Percentiles rank a stretch among this genome's conserved stretches.
phyloP scores from a whole-genome alignment of 2,888 invertebrate genomes.

The Diploptera punctata region DNA sequence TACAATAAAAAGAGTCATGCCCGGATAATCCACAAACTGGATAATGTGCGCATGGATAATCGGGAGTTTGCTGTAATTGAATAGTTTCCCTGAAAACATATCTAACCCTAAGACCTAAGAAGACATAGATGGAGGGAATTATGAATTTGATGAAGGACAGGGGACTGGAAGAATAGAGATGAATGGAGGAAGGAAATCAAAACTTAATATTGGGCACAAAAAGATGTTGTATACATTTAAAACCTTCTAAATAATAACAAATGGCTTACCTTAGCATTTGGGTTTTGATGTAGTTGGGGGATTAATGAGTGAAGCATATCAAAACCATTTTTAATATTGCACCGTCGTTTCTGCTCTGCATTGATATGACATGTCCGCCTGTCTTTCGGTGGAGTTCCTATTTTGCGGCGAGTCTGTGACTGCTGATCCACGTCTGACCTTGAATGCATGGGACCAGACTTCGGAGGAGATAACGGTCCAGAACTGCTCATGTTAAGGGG shows the following conservation, averaged over 20 bases:
- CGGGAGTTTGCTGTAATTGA: too few relatives aligned
- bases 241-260: not conserved
- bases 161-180: too few relatives aligned
- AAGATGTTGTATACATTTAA: too few relatives aligned
- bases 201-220: too few relatives aligned
- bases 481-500: constrained; percentile 30
- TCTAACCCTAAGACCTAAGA: too few relatives aligned
- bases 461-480: constrained; percentile 47
- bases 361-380: constrained; percentile 74
- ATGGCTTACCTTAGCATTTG: constrained; percentile 77
- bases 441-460: constrained; percentile 35
- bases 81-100: too few relatives aligned
- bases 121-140: too few relatives aligned
- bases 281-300: constrained; percentile 88
- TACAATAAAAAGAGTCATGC: too few relatives aligned
- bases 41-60: too few relatives aligned
- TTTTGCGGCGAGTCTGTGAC: not conserved
- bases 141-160: too few relatives aligned
- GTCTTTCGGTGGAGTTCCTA: constrained; percentile 19
- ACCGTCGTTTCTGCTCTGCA: constrained; percentile 94
- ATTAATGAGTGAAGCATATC: constrained; percentile 92
- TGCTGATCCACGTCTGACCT: not conserved
- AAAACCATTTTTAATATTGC: constrained; percentile 96
- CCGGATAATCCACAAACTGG: too few relatives aligned
- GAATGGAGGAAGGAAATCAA: too few relatives aligned